Evolutionary conservation across 2,113 vertebrate genomes (phyloP), one percentile per base, ranked within the genome.

Genomic region (Leptosomus discolor): DNA sequence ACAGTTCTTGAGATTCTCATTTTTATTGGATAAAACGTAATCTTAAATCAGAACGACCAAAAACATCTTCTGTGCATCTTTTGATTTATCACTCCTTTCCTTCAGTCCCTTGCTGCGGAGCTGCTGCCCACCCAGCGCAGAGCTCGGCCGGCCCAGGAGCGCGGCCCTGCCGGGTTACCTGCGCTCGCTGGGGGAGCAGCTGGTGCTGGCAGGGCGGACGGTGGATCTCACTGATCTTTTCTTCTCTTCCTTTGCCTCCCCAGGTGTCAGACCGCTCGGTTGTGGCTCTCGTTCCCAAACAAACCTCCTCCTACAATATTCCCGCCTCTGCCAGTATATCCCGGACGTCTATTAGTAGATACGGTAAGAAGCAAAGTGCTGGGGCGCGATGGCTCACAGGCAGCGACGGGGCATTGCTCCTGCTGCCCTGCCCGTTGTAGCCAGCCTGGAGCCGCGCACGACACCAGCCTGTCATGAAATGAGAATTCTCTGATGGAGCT

Each of bases 231-330:
- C 79, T 96, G 56, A 81, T 32, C 61, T 15, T 2, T 3, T 54
- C 21, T 76, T 19, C 50, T 58, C 26, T 20, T 78, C 70, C 76
- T 48, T 43, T 34, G 16, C 61, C 37, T 30, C 30, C 32, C 43
- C 15, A 99, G 99, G 99, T 99, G 74, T 99, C 99, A 1, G 99
- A 99, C 94, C 99, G 99, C 93, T 99, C 99, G 0, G 98, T 99
- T 34, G 99, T 99, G 94, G 99, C 99, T 45, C 97, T 99, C 43
- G 99, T 99, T 53, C 99, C 99, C 39, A 99, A 99, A 79, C 99
- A 99, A 98, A 99, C 99, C 22, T 99, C 99, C 7, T 99, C 99
- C 15, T 99, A 99, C 98, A 99, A 99, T 94, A 99, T 99, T 54
- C 99, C 99, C 15, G 98, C 99, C 74, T 99, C 99, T 7, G 99